Evolutionary conservation across 2,888 invertebrate genomes (phyloP).

Genomic region (Leptopilina myrica): DNA sequence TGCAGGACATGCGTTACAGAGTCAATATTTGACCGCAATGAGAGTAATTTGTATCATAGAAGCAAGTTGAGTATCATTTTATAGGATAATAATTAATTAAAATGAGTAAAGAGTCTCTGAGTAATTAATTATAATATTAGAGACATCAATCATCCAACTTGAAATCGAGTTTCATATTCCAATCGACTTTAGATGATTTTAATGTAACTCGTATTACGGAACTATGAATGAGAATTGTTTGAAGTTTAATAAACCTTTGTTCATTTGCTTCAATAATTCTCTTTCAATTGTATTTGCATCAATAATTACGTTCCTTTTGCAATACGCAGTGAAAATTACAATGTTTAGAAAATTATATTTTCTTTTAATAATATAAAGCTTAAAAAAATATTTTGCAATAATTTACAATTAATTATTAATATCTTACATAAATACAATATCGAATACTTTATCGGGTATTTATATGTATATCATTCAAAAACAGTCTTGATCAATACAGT

Average conservation of each 20-base stretch:
- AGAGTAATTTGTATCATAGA: conserved; percentile 3
- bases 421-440: too few relatives aligned
- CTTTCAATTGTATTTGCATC: background rate
- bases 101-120: conserved; percentile 46
- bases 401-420: too few relatives aligned
- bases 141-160: conserved; percentile 53
- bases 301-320: too few relatives aligned
- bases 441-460: too few relatives aligned
- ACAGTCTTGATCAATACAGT: background rate
- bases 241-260: background rate
- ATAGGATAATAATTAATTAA: conserved; percentile 61
- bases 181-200: conserved; percentile 18
- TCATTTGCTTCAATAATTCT: background rate
- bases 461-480: background rate
- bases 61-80: conserved; percentile 53
- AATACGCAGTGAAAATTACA: too few relatives aligned
- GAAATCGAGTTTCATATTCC: conserved; percentile 20
- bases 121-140: conserved; percentile 56
- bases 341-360: too few relatives aligned
- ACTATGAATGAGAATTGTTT: background rate
- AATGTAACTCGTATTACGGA: background rate
- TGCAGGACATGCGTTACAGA: background rate
- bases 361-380: too few relatives aligned
- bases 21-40: conserved; percentile 4
- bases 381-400: too few relatives aligned